These are phyloP conservation scores for Rhynchophorus ferrugineus DNA, from an alignment of 1,140 invertebrate genomes.

Conservation along the genomic window DNA sequence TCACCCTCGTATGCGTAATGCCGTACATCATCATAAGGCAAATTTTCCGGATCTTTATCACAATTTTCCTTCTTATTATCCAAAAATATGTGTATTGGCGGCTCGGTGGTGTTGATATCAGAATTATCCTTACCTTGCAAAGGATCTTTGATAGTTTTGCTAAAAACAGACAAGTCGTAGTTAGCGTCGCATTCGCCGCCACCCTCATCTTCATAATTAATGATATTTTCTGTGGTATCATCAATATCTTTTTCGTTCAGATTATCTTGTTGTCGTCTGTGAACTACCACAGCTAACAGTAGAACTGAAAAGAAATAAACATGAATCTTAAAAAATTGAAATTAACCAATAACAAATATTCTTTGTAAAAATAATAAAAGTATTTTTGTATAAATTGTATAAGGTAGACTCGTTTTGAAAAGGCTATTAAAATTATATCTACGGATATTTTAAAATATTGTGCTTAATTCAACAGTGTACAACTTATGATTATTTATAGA, in stretches of 20 bases:
- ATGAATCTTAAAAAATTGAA: neutral
- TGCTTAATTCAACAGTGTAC: too few relatives aligned
- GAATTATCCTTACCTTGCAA: slow-evolving; percentile 38
- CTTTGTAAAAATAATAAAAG: neutral
- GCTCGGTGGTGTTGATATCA: slow-evolving; percentile 43
- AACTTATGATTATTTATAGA: too few relatives aligned
- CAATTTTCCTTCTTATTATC: slow-evolving; percentile 81
- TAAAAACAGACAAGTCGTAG: slow-evolving; percentile 86
- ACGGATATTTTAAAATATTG: too few relatives aligned
- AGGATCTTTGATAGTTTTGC: slow-evolving; percentile 36
- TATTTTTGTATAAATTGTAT: too few relatives aligned
- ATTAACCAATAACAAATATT: too few relatives aligned
- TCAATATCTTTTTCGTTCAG: slow-evolving; percentile 85
- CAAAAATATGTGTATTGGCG: slow-evolving; percentile 86
- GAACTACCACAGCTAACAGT: slow-evolving; percentile 78
- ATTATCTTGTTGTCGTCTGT: slow-evolving; percentile 74
- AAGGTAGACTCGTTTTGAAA: too few relatives aligned
- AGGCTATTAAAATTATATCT: too few relatives aligned
- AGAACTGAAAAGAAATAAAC: slow-evolving; percentile 54
- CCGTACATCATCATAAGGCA: slow-evolving; percentile 88
- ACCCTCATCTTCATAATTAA: slow-evolving; percentile 95
- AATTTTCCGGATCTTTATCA: slow-evolving; percentile 82
- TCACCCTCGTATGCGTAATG: slow-evolving; percentile 96
- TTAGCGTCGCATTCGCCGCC: slow-evolving; percentile 92
- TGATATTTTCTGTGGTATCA: slow-evolving; percentile 94